Evolutionary conservation across 2,797 vertebrate species (phyloP).

Genomic region (Rhadinocentrus ornatus): DNA sequence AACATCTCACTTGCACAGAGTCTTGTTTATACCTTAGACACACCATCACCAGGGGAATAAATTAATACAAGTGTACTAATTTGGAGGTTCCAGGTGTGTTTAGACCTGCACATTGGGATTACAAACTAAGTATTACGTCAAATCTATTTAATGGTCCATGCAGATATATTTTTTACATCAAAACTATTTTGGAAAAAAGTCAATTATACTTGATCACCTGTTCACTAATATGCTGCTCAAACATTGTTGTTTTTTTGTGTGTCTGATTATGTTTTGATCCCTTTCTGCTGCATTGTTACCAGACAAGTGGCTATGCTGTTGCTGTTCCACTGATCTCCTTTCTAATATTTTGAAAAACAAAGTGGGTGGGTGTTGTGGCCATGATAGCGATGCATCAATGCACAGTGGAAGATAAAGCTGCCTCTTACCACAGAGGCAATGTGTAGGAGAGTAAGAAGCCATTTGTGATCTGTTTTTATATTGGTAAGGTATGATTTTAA

Average conservation of each 20-base stretch:
- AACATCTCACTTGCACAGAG: constrained; percentile 26
- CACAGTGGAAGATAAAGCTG: constrained; percentile 32
- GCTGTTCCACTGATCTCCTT: constrained; percentile 51
- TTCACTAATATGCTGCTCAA: background rate
- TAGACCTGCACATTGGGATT: constrained; percentile 63
- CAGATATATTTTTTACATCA: constrained; percentile 15
- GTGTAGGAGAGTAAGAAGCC: constrained; percentile 37
- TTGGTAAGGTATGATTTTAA: constrained; percentile 19
- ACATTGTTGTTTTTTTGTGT: background rate
- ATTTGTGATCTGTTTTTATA: constrained; percentile 25
- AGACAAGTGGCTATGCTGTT: constrained; percentile 48
- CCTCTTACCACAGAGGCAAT: constrained; percentile 24
- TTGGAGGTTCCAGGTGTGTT: constrained; percentile 55
- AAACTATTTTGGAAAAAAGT: constrained; percentile 9
- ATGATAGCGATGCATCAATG: constrained; percentile 41
- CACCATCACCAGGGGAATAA: constrained; percentile 58
- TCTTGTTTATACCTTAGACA: constrained; percentile 46
- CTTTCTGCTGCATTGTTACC: constrained; percentile 42
- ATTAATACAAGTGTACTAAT: constrained; percentile 64
- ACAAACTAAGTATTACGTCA: constrained; percentile 56
- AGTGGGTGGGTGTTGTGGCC: constrained; percentile 58
- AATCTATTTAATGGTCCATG: constrained; percentile 31
- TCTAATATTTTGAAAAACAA: constrained; percentile 67
- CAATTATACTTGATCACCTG: constrained; percentile 12
- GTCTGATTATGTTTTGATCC: constrained; percentile 36